Conservation (phyloP, 2,888 invertebrate genomes). For the Lamellibrachia columna region DNA sequence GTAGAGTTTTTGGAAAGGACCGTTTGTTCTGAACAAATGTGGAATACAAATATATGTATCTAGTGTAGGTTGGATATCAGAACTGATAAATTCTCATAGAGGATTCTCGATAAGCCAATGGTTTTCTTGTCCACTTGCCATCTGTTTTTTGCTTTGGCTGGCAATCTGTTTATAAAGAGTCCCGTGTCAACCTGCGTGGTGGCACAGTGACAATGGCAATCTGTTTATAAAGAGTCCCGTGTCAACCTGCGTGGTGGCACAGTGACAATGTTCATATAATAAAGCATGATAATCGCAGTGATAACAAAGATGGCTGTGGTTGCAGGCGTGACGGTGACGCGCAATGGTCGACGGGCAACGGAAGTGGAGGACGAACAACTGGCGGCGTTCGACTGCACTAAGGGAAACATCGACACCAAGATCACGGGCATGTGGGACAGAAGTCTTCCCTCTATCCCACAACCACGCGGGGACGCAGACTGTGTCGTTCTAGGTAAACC, state of each 20-base stretch:
- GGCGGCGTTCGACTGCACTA: conserved; percentile 25
- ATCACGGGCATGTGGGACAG: conserved; percentile 30
- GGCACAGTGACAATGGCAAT: conserved; percentile 19
- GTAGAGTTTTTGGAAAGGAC: too few species aligned
- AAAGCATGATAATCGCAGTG: conserved; percentile 22
- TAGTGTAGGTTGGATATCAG: too few species aligned
- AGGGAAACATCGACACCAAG: conserved; percentile 30
- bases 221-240: too few species aligned
- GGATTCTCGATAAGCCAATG: too few species aligned
- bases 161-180: too few species aligned
- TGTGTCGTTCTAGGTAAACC: conserved; percentile 25
- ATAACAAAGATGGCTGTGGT: conserved; percentile 24
- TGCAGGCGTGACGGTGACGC: conserved; percentile 22
- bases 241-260: background rate
- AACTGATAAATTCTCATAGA: too few species aligned
- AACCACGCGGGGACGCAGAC: conserved; percentile 21
- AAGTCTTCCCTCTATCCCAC: conserved; percentile 5
- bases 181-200: conserved; percentile 3
- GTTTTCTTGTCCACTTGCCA: too few species aligned
- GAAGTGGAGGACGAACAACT: conserved; percentile 21
- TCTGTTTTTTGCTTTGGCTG: too few species aligned
- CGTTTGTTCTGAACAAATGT: too few species aligned
- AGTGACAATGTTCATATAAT: conserved; percentile 26
- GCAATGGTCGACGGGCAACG: background rate
- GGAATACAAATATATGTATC: too few species aligned